Percentiles rank a stretch among this genome's conserved stretches.
Evolutionary conservation across 2,113 vertebrate species (phyloP).

Genomic region (Mus spicilegus): DNA sequence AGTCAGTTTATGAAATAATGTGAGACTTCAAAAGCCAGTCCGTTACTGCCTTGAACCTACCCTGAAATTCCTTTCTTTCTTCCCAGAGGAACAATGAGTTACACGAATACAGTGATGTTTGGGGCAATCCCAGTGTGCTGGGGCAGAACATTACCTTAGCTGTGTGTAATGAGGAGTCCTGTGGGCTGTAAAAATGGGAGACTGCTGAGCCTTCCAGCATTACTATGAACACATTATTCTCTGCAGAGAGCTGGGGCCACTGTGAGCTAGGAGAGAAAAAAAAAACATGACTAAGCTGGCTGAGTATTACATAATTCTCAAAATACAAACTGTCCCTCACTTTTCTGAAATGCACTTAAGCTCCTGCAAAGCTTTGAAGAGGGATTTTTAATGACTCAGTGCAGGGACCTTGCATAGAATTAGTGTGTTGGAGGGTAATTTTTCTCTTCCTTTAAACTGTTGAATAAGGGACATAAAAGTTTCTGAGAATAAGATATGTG

Average conservation of each 20-base stretch:
- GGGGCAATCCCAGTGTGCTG: neutral
- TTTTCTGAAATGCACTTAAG: slow-evolving; percentile 67
- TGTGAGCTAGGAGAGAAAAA: neutral
- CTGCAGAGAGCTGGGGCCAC: neutral
- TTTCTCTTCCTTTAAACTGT: neutral
- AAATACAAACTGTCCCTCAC: slow-evolving; percentile 46
- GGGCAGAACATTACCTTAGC: slow-evolving; percentile 14
- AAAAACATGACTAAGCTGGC: neutral
- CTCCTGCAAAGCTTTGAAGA: slow-evolving; percentile 64
- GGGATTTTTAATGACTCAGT: slow-evolving; percentile 65
- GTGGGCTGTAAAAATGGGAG: neutral
- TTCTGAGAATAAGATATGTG: slow-evolving; percentile 10
- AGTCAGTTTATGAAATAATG: slow-evolving; percentile 51
- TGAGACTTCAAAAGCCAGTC: slow-evolving; percentile 51
- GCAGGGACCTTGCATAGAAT: slow-evolving; percentile 47
- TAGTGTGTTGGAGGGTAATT: neutral
- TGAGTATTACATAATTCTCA: slow-evolving; percentile 46
- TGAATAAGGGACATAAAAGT: neutral
- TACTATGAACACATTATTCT: slow-evolving; percentile 20
- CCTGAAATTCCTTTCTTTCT: slow-evolving; percentile 25
- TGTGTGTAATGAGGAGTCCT: slow-evolving; percentile 60
- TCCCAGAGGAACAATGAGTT: neutral
- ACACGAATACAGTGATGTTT: neutral
- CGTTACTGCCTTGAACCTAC: neutral
- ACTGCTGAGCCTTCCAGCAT: slow-evolving; percentile 34